Base-by-base conservation (phyloP, 1,140 invertebrate genomes). In the Caenorhabditis latens region DNA sequence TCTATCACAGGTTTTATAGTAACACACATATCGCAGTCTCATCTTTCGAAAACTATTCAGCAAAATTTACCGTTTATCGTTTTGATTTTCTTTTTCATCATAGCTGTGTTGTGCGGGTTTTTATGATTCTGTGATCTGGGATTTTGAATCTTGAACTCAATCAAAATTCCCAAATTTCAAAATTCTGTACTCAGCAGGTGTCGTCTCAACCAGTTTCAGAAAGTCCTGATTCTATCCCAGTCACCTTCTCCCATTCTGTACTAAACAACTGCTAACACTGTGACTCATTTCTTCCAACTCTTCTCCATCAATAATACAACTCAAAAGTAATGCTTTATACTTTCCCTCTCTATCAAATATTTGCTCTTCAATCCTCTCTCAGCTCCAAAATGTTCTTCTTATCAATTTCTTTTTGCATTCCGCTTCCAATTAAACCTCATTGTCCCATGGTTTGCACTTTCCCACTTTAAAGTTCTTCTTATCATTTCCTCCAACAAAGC, bases 381-480 rank as follows among this genome's bases (percentile, higher is more conserved):
- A 79, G n/a, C 71, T 79, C 53, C 71, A 50, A 50, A 79, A 63
- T 13, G 43, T 79, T 79, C 21, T 63, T 79, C 71, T 79, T 79
- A 79, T 79, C 71, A 79, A 50, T 50, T 67, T 79, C 43, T 13
- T 24, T 32, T 11, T 14, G 13, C 55, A 58, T 58, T 58, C 40
- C 65, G 9, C 16, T 79, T 24, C n/a, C 71, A 79, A 79, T 53
- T 79, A 79, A 79, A 79, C 71, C 46, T 79, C 42, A 19, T 46
- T 71, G 61, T 75, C 42, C 4, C 13, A 46, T 40, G 5, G 21
- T 5, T 79, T 79, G 46, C 53, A 50, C 43, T 79, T 50, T 32
- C 53, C n/a, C 14, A 13, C 11, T 42, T 24, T 5, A 32, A 32
- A 32, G 32, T 43, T 19, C 21, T 79, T 16, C 8, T 32, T 24